Base-by-base conservation (phyloP, 2,888 invertebrate genomes). In the Antitype chi region DNA sequence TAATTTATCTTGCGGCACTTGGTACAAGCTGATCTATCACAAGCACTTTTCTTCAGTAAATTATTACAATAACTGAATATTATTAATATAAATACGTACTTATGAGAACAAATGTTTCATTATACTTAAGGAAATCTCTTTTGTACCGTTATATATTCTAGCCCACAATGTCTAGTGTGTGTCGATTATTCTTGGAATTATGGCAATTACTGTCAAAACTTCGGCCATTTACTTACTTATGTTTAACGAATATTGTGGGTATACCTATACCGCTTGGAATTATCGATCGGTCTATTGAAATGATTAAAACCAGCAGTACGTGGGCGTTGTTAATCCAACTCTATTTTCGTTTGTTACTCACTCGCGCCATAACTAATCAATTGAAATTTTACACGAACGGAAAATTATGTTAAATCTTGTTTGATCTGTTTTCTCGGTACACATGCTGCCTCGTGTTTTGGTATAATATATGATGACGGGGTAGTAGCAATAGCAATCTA, bases 171-270 rank as follows among this genome's bases (percentile, higher is more conserved):
- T 82, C 73, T 49, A 63, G 74, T 59, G 70, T 79, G 49, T 67
- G 71, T 85, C 77, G 78, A 75, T 76, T 71, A 84, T 73, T 87
- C 85, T 88, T 80, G 76, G 81, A 90, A 89, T 88, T 89, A 89
- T 84, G 80, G 91, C 91, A 90, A 91, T 93, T 90, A 92, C 89
- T 89, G 91, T 91, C 90, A 89, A 84, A 92, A 92, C 91, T 93
- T 91, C 82, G 78, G 74, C 88, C 87, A 91, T 93, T 92, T 88
- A 87, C 86, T 87, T 85, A 86, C 84, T 85, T 88, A 90, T 64
- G 63, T 67, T 85, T 78, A 85, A 89, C 86, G 83, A 90, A 91
- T 90, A 89, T 86, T 86, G 88, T 89, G 89, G 32, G 68, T 53
- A 28, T 55, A 53, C 38, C 15, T 79, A 53, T 89, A 90, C 87